Evolutionary conservation across 2,113 vertebrate genomes (phyloP).

Genomic region (Vireo altiloquus): DNA sequence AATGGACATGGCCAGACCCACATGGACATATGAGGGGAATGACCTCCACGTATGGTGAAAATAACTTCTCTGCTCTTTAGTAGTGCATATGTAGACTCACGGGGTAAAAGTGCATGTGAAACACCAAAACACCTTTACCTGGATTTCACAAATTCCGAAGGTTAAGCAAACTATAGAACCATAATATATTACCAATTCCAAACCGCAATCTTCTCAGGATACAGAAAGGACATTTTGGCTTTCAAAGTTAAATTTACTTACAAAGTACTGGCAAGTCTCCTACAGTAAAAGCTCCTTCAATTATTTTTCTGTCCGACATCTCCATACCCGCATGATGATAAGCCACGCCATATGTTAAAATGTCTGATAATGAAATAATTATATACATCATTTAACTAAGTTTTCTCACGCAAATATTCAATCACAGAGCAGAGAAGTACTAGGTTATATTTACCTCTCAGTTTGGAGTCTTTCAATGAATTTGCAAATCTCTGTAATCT

Average conservation of each 20-base stretch:
- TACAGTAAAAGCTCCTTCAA: slow-evolving; percentile 85
- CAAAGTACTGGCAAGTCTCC: slow-evolving; percentile 95
- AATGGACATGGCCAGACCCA: not conserved
- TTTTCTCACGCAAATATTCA: not conserved
- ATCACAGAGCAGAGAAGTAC: not conserved
- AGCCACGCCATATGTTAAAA: slow-evolving; percentile 84
- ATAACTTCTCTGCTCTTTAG: not conserved
- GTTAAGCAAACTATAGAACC: not conserved
- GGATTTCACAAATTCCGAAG: not conserved
- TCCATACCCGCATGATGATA: slow-evolving; percentile 96
- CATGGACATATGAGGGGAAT: not conserved
- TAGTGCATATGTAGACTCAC: not conserved
- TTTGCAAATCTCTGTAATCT: slow-evolving; percentile 87
- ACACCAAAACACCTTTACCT: not conserved
- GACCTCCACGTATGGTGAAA: not conserved
- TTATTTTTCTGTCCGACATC: slow-evolving; percentile 86
- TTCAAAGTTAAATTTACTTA: slow-evolving; percentile 71
- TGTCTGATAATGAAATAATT: slow-evolving; percentile 74
- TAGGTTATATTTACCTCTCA: slow-evolving; percentile 82
- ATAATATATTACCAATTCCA: not conserved
- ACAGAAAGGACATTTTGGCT: not conserved
- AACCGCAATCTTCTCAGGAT: not conserved
- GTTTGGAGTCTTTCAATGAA: slow-evolving; percentile 85
- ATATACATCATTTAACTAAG: not conserved
- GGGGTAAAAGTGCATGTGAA: not conserved